These are phyloP conservation scores for Coluber constrictor DNA, from an alignment of 2,797 vertebrate genomes.

Conservation along the genomic window DNA sequence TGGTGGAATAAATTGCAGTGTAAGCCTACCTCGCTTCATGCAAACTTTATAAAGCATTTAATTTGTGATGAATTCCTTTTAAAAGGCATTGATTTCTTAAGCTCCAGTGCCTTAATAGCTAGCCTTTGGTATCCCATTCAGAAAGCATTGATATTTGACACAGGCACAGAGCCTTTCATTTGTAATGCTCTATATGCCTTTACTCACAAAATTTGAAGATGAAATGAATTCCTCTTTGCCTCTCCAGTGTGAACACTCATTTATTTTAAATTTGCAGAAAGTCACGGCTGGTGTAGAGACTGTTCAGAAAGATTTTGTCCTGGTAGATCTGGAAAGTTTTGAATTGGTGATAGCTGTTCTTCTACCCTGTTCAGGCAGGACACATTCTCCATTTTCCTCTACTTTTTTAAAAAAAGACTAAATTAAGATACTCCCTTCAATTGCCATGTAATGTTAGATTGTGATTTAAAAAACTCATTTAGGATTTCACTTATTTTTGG, in stretches of 20 bases:
- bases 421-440: not conserved
- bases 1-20: not conserved
- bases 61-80: not conserved
- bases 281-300: not conserved
- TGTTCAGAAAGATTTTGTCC: not conserved
- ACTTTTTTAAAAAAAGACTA: not conserved
- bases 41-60: not conserved
- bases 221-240: not conserved
- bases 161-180: not conserved
- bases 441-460: not conserved
- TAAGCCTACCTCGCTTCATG: not conserved
- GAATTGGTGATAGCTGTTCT: not conserved
- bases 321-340: not conserved
- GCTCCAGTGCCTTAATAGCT: not conserved
- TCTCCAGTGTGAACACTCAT: not conserved
- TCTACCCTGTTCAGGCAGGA: not conserved
- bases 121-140: not conserved
- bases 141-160: not conserved
- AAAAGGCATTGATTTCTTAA: not conserved
- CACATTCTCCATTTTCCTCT: not conserved
- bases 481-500: not conserved
- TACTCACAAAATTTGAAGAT: not conserved
- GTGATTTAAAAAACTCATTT: not conserved
- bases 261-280: not conserved
- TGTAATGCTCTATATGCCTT: not conserved